Base-by-base conservation (phyloP, 2,113 vertebrate genomes). In the Rhynchomys soricoides region DNA sequence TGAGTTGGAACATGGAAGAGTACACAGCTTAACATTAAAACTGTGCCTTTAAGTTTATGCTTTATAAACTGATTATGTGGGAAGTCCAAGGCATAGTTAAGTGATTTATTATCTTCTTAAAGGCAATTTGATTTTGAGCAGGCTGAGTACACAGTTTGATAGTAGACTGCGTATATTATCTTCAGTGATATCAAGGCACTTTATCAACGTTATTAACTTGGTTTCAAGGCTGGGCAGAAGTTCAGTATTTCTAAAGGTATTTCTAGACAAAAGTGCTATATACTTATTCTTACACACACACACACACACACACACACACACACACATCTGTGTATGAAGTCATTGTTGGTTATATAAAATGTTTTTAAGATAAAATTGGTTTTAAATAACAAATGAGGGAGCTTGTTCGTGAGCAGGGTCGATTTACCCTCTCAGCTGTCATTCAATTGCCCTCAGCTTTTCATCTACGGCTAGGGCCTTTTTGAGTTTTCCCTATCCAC, bases 401-500 rank as follows among this genome's bases (percentile, higher is more conserved):
- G 19, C 2, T 34, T 43, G 3, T 11, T 22, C 4, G 0, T 24
- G 22, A 10, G 40, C 2, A 74, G 21, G n/a, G 34, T 17, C 5
- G 50, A 24, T 22, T 57, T 10, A 6, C 10, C 7, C 4, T 57
- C 31, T 78, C 34, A 55, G 50, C 8, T 7, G 50, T 57, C 37
- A 55, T 22, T n/a, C 19, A 57, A 31, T n/a, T n/a, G 50, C 19
- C 78, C 7, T 34, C 12, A 7, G 19, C 21, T 57, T 19, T 12
- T 81, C 5, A 24, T 7, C 48, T 7, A 21, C 7, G 37, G 10
- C 34, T 57, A 57, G 37, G 17, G 26, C 8, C 50, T n/a, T 57
- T 57, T 24, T 57, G 50, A 24, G 21, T n/a, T n/a, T 57, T 10
- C 5, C 52, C 2, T 81, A 57, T 24, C 19, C 34, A 24, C 5